Evolutionary conservation across 2,888 invertebrate genomes (phyloP).

Genomic region (Aphidoletes aphidimyza): DNA sequence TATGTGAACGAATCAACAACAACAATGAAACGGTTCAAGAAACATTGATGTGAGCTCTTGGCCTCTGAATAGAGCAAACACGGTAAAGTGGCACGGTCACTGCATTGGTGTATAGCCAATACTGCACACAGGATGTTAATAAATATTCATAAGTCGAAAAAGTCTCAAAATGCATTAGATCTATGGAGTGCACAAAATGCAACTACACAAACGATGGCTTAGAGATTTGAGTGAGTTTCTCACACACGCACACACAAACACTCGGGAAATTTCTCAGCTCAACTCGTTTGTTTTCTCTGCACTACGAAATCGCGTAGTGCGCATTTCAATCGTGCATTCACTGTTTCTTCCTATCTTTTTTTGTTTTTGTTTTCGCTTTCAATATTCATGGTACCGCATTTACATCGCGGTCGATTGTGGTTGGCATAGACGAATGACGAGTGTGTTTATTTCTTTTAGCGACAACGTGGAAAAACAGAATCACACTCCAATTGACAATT

Average conservation of each 20-base stretch:
- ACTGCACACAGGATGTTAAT: constrained; percentile 48
- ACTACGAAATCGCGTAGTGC: too few relatives aligned
- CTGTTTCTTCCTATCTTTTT: background rate
- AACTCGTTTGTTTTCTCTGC: background rate
- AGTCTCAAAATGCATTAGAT: constrained; percentile 30
- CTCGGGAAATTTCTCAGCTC: background rate
- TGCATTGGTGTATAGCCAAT: background rate
- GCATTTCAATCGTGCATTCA: background rate
- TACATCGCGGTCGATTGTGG: too few relatives aligned
- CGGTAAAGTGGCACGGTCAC: background rate
- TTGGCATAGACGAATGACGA: too few relatives aligned
- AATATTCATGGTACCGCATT: too few relatives aligned
- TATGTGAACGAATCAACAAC: constrained; percentile 18
- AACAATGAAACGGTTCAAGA: background rate
- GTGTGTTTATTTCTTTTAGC: background rate
- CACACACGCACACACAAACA: too few relatives aligned
- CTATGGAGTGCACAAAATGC: constrained; percentile 18
- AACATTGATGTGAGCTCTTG: background rate
- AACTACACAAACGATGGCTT: too few relatives aligned
- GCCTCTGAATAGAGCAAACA: background rate
- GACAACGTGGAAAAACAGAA: background rate
- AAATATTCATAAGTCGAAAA: constrained; percentile 37
- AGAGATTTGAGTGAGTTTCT: too few relatives aligned
- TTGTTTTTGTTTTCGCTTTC: too few relatives aligned
- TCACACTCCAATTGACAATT: constrained; percentile 28